Conservation (phyloP, 2,113 vertebrate genomes). For the Paralichthys olivaceus region DNA sequence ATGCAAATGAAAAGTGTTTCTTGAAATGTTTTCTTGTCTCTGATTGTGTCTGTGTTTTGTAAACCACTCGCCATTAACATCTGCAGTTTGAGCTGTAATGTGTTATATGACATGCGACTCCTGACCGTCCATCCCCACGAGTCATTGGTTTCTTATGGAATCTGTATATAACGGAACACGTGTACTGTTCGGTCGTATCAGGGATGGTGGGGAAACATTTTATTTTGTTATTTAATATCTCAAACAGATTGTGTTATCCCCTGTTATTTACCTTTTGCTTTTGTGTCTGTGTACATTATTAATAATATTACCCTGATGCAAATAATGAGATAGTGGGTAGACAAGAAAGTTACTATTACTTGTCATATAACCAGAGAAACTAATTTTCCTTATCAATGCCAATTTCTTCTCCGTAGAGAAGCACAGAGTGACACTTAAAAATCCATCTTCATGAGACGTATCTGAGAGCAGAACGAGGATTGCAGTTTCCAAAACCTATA, state of each 20-base stretch:
- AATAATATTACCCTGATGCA: conserved; percentile 1
- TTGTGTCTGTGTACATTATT: conserved; percentile 25
- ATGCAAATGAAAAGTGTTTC: background rate
- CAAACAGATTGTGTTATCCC: conserved; percentile 9
- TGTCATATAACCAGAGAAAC: conserved; percentile 1
- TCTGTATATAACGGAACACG: conserved; percentile 55
- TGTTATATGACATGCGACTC: conserved; percentile 22
- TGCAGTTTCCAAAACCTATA: too few species aligned
- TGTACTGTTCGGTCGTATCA: conserved; percentile 33
- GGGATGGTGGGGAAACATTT: conserved; percentile 33
- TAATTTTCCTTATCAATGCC: background rate
- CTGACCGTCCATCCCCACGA: conserved; percentile 57
- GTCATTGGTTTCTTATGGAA: conserved; percentile 21
- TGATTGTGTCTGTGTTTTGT: conserved; percentile 34
- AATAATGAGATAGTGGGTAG: conserved; percentile 1
- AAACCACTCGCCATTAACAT: conserved; percentile 44
- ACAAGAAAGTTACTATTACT: too few species aligned
- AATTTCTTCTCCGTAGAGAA: background rate
- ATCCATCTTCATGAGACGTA: background rate
- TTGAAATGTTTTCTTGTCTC: background rate
- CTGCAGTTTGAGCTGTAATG: conserved; percentile 16
- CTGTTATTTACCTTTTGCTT: conserved; percentile 9
- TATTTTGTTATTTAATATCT: conserved; percentile 13
- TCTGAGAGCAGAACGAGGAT: conserved; percentile 2
- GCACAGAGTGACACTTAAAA: background rate